A percentile compares a stretch with the other conserved stretches of the same genome.
phyloP scores from a whole-genome alignment of 2,797 vertebrate species.

The Agapornis canus region DNA sequence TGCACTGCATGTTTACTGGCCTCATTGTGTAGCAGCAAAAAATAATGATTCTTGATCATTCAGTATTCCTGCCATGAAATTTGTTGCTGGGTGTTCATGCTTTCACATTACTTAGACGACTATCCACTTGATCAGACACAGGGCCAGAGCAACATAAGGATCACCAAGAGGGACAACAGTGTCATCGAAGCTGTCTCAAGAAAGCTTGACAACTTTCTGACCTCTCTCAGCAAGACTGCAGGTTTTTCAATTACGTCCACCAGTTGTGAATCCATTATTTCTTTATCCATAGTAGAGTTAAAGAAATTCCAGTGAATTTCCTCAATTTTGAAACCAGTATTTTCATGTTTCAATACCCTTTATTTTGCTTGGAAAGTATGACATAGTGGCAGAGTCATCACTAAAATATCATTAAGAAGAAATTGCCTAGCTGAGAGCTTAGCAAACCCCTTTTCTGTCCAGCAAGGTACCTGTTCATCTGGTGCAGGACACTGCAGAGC shows the following conservation, averaged over 20 bases:
- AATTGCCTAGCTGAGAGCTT: neutral
- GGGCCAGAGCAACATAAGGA: fast-evolving
- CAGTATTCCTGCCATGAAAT: neutral
- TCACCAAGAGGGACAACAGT: neutral
- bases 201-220: neutral
- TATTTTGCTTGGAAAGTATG: neutral
- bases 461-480: neutral
- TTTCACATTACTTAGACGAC: neutral
- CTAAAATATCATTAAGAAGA: neutral
- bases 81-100: neutral
- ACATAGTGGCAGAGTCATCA: neutral
- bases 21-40: neutral
- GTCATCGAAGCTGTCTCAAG: neutral
- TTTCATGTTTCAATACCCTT: neutral
- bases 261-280: neutral
- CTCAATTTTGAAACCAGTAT: neutral
- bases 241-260: neutral
- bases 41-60: neutral
- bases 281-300: neutral
- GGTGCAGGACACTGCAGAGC: neutral
- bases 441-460: neutral
- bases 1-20: fast-evolving
- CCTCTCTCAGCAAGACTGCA: neutral
- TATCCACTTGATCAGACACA: fast-evolving
- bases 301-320: neutral